A percentile compares a stretch with the other conserved stretches of the same genome.
phyloP scores from a whole-genome alignment of 2,888 invertebrate species.

The Agapostemon virescens region DNA sequence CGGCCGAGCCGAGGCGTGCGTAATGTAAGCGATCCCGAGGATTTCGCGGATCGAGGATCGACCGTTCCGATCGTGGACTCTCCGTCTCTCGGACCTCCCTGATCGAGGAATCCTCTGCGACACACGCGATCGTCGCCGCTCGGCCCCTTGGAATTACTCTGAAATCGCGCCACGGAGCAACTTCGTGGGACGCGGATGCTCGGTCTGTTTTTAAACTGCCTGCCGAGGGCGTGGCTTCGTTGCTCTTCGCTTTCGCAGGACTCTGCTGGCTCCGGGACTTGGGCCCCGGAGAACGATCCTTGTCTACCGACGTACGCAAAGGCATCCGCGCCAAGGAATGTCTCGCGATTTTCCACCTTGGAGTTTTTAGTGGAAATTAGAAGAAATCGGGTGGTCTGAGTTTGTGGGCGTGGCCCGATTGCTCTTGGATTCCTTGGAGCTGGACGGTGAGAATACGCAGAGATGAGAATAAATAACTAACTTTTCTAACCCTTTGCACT shows the following conservation, averaged over 20 bases:
- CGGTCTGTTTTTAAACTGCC: not conserved
- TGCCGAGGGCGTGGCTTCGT: not conserved
- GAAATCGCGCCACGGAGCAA: not conserved
- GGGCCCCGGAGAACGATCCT: not conserved
- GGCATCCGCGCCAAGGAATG: too few relatives aligned
- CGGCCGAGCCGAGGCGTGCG: conserved; percentile 37
- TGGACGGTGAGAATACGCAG: too few relatives aligned
- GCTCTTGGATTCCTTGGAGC: too few relatives aligned
- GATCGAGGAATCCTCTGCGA: not conserved
- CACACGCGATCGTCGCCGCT: not conserved
- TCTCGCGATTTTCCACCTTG: not conserved
- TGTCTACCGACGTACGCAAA: too few relatives aligned
- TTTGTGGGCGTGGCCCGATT: too few relatives aligned
- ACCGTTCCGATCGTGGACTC: not conserved
- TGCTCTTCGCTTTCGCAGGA: not conserved
- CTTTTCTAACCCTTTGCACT: too few relatives aligned
- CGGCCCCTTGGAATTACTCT: not conserved
- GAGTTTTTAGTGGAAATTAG: too few relatives aligned
- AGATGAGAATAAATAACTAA: too few relatives aligned
- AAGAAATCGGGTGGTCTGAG: too few relatives aligned
- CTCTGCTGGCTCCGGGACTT: too few relatives aligned
- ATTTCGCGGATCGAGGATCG: conserved; percentile 38
- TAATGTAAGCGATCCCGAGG: conserved; percentile 8
- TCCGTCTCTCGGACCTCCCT: conserved; percentile 33
- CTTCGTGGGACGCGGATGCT: not conserved